Percentiles rank a stretch among this genome's conserved stretches.
Conservation (phyloP, 2,888 invertebrate genomes). For the Pollenia griseotomentosa region DNA sequence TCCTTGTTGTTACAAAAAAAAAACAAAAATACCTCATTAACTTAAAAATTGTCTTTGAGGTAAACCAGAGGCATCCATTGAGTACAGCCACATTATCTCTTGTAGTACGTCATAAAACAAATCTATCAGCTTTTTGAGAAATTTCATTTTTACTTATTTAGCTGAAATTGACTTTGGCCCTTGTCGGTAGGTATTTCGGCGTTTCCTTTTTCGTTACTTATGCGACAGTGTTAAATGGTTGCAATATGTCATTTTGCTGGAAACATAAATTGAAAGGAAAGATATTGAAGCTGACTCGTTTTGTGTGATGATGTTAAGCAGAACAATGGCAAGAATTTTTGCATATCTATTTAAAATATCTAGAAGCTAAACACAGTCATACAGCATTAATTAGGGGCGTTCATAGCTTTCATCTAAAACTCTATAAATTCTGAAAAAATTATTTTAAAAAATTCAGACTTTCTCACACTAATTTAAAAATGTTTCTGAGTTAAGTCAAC, state of each 20-base stretch:
- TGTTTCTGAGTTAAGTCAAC: too few relatives aligned
- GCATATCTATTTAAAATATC: constrained; percentile 72
- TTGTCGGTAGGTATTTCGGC: not conserved
- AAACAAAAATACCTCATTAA: constrained; percentile 48
- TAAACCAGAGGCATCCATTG: constrained; percentile 34
- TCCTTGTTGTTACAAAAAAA: constrained; percentile 7
- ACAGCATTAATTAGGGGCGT: not conserved
- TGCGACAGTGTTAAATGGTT: constrained; percentile 82
- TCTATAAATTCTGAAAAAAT: not conserved
- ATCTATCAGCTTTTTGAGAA: constrained; percentile 60
- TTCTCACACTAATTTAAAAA: not conserved
- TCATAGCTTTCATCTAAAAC: constrained; percentile 2
- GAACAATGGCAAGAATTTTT: constrained; percentile 67
- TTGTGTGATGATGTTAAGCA: constrained; percentile 21
- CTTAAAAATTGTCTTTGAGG: constrained; percentile 64
- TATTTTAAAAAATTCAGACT: not conserved
- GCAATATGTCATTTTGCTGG: constrained; percentile 81
- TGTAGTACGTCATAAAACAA: constrained; percentile 53
- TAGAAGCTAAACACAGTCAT: constrained; percentile 46
- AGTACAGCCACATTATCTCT: constrained; percentile 9
- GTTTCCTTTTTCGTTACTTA: constrained; percentile 53
- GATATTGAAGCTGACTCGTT: constrained; percentile 73
- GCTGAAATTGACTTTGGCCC: constrained; percentile 49
- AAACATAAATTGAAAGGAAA: constrained; percentile 56
- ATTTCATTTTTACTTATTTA: constrained; percentile 66